Evolutionary conservation across 2,113 vertebrate genomes (phyloP), one percentile per base, ranked within the genome.

Genomic region (Morone chrysops): DNA sequence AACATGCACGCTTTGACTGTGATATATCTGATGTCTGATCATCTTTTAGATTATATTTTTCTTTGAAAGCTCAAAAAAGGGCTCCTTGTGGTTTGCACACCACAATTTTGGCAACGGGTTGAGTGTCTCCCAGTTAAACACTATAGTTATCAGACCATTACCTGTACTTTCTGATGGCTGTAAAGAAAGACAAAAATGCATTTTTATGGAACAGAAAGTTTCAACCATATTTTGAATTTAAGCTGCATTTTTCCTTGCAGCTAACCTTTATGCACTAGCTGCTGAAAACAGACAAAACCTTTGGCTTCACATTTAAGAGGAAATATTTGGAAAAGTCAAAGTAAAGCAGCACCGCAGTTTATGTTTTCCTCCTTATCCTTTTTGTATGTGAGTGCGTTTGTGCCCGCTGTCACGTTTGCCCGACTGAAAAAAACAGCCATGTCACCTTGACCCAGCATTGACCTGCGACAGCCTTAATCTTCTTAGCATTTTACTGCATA

Each of bases 361-460:
- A 22, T 43, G 20, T 10, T 57, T 25, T 72, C 40, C 41, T 48
- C 22, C 22, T 36, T 22, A 36, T 60, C 56, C 56, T 36, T 48
- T 36, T n/a, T n/a, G 18, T 18, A 2, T 17, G 36, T 8, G 1
- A 31, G 45, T 1, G 31, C 51, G 36, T 69, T 11, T 48, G 43
- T 40, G 43, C 2, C 11, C 4, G 17, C 59, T 50, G 43, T 67
- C 62, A 12, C 22, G 17, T 48, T 78, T 16, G 18, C 38, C 38
- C 0, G 47, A 5, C 45, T 11, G 2, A 0, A 17, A 0, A 17
- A 53, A 38, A 41, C 50, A 43, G 6, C 69, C 10, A 16, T 4
- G 45, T 22, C 80, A 76, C 81, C 71, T 78, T 79, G 78, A 59
- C 82, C 11, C 40, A 18, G 59, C 57, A 0, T 6, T 87, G 75